Evolutionary conservation across 2,113 vertebrate genomes (phyloP).

Genomic region (Heliornis fulica): DNA sequence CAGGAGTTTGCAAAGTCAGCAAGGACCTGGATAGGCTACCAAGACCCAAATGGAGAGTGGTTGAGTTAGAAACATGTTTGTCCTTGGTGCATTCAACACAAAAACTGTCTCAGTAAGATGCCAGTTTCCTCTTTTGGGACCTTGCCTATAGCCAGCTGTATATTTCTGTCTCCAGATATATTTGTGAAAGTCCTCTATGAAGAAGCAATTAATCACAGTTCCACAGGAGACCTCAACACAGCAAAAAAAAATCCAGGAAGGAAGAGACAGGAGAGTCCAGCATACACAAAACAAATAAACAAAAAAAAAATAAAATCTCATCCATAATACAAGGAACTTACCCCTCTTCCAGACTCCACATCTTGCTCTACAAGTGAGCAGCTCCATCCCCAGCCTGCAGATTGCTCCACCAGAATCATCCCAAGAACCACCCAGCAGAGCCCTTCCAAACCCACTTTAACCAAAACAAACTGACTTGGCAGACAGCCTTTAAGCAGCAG

Average conservation of each 20-base stretch:
- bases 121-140: neutral
- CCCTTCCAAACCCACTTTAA: neutral
- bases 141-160: neutral
- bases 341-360: neutral
- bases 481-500: neutral
- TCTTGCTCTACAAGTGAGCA: neutral
- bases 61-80: neutral
- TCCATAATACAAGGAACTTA: fast-evolving
- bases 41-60: neutral
- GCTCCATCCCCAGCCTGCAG: neutral
- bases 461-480: fast-evolving
- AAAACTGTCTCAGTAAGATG: neutral
- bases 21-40: neutral
- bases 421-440: fast-evolving
- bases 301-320: neutral
- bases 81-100: neutral
- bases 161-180: neutral
- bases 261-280: neutral
- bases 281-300: neutral
- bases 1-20: neutral
- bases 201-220: neutral
- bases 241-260: neutral
- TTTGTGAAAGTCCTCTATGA: neutral
- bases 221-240: neutral
- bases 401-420: neutral